Evolutionary conservation across 2,113 vertebrate genomes (phyloP).

Genomic region (Smithornis capensis): DNA sequence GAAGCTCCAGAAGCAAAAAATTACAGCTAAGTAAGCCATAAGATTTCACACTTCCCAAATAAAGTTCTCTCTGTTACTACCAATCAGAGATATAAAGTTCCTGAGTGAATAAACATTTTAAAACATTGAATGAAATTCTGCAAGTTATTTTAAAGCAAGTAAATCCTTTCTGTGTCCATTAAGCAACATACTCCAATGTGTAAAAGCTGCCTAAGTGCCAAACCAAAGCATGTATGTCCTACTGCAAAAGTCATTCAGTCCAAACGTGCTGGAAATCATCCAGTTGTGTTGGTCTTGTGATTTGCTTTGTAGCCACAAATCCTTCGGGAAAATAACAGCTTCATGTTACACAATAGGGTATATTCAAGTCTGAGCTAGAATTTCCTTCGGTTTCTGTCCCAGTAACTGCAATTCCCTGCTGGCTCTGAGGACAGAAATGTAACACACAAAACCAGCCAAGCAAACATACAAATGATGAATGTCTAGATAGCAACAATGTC

Average conservation of each 20-base stretch:
- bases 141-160: background rate
- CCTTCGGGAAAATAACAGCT: constrained; percentile 34
- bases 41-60: background rate
- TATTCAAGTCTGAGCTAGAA: constrained; percentile 26
- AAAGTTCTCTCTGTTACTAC: background rate
- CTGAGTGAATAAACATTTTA: background rate
- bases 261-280: constrained; percentile 12
- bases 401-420: background rate
- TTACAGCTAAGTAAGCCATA: background rate
- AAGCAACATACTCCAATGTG: background rate
- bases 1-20: background rate
- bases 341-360: background rate
- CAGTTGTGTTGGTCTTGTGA: constrained; percentile 15
- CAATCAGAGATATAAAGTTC: background rate
- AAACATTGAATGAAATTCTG: background rate
- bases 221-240: background rate
- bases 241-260: background rate
- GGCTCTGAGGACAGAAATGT: background rate
- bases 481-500: constrained; percentile 2
- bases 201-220: background rate
- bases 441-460: constrained; percentile 47
- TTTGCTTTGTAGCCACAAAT: constrained; percentile 44
- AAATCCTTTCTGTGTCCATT: background rate
- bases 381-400: constrained; percentile 1
- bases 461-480: constrained; percentile 12